These are phyloP conservation scores for Eudorcas thomsonii DNA, from an alignment of 2,113 vertebrate species.

Conservation along the genomic window DNA sequence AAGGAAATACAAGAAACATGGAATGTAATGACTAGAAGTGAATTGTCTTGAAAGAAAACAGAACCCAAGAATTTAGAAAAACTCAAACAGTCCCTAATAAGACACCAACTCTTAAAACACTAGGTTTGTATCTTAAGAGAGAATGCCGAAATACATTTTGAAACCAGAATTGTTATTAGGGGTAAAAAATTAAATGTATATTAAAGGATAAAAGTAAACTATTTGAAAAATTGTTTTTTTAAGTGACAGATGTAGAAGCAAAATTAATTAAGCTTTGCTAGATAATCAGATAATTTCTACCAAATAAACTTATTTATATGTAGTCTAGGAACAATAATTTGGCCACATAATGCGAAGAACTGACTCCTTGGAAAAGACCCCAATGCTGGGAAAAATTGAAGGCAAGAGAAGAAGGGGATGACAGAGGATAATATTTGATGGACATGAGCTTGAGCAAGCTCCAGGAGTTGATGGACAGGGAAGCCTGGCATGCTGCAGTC, in stretches of 20 bases:
- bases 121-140: background rate
- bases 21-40: background rate
- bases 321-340: background rate
- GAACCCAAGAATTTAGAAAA: background rate
- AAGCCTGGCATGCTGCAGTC: background rate
- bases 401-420: background rate
- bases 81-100: background rate
- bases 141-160: background rate
- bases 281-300: background rate
- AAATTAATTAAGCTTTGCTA: background rate
- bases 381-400: background rate
- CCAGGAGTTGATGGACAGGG: background rate
- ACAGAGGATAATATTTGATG: background rate
- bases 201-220: background rate
- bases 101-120: background rate
- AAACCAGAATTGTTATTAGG: background rate
- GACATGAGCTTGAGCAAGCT: background rate
- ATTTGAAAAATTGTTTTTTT: background rate
- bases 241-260: background rate
- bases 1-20: background rate
- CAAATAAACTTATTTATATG: background rate
- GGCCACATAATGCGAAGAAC: fast-evolving
- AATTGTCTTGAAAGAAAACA: background rate
- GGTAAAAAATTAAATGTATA: background rate
- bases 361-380: background rate